Evolutionary conservation across 1,140 invertebrate species (phyloP).

Genomic region (Theocolax elegans): DNA sequence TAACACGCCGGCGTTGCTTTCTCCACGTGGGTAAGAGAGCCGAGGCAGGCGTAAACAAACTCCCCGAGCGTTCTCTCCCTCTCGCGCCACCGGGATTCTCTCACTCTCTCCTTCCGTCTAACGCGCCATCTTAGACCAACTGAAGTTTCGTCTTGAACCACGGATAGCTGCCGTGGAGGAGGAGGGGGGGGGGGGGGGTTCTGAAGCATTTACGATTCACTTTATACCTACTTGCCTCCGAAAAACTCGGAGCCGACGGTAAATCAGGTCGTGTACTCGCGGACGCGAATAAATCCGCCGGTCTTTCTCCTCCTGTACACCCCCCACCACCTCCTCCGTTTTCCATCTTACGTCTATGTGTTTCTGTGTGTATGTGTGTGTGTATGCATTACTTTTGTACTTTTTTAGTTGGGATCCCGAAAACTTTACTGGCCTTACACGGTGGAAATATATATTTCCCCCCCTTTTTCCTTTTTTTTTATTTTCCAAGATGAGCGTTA

Average conservation of each 20-base stretch:
- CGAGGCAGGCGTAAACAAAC: conserved; percentile 62
- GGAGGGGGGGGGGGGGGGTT: not conserved
- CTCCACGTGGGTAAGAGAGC: conserved; percentile 62
- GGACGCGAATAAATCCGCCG: conserved; percentile 44
- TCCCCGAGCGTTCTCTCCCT: conserved; percentile 41
- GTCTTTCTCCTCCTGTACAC: not conserved
- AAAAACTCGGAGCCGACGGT: conserved; percentile 52
- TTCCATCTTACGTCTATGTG: not conserved
- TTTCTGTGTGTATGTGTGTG: no score
- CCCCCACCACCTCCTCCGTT: not conserved
- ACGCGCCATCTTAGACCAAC: conserved; percentile 50
- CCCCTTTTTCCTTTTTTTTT: no score
- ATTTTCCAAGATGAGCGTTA: no score
- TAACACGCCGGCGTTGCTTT: conserved; percentile 53
- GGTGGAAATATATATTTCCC: no score
- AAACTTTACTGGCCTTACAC: no score
- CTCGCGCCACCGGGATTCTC: conserved; percentile 35
- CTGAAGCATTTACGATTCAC: conserved; percentile 56
- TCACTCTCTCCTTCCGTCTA: not conserved
- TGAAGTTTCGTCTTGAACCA: not conserved
- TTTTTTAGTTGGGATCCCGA: no score
- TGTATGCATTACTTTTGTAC: not conserved
- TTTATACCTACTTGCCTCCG: conserved; percentile 49
- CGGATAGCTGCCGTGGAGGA: conserved; percentile 37
- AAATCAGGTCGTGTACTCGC: conserved; percentile 51